Percentiles rank a stretch among this genome's conserved stretches.
These are phyloP conservation scores for Panthera tigris DNA, from an alignment of 2,113 vertebrate genomes.

Conservation along the genomic window DNA sequence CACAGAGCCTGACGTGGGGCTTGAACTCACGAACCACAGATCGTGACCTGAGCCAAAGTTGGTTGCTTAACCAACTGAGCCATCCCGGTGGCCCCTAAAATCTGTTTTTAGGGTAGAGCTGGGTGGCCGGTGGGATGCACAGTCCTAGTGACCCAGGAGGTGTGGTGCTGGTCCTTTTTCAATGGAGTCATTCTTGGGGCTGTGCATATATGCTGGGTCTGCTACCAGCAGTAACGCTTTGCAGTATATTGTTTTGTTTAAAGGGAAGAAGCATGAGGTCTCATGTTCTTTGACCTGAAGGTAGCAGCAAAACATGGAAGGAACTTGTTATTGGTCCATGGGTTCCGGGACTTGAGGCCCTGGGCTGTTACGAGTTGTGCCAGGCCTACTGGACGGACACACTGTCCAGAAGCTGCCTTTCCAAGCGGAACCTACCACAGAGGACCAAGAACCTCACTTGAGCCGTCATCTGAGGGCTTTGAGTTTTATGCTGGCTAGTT, in stretches of 20 bases:
- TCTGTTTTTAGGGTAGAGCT: background rate
- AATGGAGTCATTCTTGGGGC: background rate
- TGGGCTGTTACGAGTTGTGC: background rate
- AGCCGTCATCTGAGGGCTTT: background rate
- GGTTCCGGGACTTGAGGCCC: background rate
- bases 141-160: background rate
- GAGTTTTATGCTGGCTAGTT: background rate
- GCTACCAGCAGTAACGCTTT: background rate
- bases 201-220: accelerated
- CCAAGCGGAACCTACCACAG: background rate
- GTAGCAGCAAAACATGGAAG: background rate
- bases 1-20: too few species aligned
- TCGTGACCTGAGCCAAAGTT: too few species aligned
- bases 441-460: background rate
- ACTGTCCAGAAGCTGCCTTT: accelerated
- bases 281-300: background rate
- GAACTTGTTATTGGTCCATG: background rate
- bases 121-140: background rate
- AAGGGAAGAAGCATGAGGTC: background rate
- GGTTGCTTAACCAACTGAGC: too few species aligned
- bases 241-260: background rate
- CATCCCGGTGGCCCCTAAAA: background rate
- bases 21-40: too few species aligned
- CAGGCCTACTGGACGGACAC: background rate
- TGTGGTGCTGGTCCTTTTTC: background rate